Evolutionary conservation across 2,888 invertebrate species (phyloP), one percentile per base, ranked within the genome.

Genomic region (Drosophila glabriapex): DNA sequence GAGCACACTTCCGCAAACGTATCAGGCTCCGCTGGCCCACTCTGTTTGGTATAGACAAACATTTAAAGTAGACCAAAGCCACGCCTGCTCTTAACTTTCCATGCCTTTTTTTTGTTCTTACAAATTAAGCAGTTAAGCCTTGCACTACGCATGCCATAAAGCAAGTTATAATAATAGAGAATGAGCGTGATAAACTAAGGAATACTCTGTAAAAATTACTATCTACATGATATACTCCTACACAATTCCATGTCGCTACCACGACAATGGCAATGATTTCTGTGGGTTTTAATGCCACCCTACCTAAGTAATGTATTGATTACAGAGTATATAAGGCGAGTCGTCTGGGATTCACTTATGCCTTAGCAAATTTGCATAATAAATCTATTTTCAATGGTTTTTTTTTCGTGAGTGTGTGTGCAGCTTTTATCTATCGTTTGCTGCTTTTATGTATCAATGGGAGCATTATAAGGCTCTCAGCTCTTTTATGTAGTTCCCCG

Each of bases 301-400:
- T 19, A 1, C 25, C n/a, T 14, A 12, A 5, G 9, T 1, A 46
- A 28, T 52, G 9, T 29, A 41, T 19, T 19, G 31, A 28, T n/a
- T 76, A 33, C 29, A 54, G 78, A 68, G 74, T 82, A 66, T 73
- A 22, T 43, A 58, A 12, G 53, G 65, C 50, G 52, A 54, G 43
- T 43, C 59, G 74, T 78, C 78, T 78, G 63, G 54, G 66, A 67
- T 85, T 87, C 83, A 78, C 88, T 88, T 85, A 81, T 78, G 79
- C 83, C 76, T 74, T 72, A 63, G 85, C 83, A 82, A 91, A 90
- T 89, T 89, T 91, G 78, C 88, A 89, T 89, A 91, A 82, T 90
- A 89, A 89, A 91, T 91, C 90, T 90, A 91, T 88, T 91, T 89
- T 82, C 86, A 88, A 89, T 90, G 83, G 83, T 74, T 90, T 77